Evolutionary conservation across 2,888 invertebrate genomes (phyloP), one percentile per base, ranked within the genome.

Genomic region (Diarsia dahlii): DNA sequence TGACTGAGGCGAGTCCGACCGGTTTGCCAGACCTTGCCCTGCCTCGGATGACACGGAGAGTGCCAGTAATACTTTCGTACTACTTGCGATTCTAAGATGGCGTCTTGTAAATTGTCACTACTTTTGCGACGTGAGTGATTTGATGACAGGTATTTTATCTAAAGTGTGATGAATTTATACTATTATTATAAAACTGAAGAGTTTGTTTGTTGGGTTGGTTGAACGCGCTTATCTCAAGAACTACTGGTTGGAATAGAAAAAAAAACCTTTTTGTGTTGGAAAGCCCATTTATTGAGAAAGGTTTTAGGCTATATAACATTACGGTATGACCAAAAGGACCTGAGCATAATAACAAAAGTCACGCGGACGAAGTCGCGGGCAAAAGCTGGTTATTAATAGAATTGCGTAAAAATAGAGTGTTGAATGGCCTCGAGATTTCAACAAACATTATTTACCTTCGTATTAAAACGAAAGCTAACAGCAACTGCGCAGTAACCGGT

Each of bases 11-110:
- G 28, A 60, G 72, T 69, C 18, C 23, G 64, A 87, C 87, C 84
- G 84, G 87, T 85, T 77, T 68, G 23, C 23, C 63, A 79, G 77
- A 81, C 84, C 87, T 87, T 84, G 87, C 72, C 66, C 78, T 74
- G 68, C 39, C 80, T 46, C 50, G 48, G 76, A 83, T 85, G 85
- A 87, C 83, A 85, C 81, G 67, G 82, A 85, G 79, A 85, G 82
- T 82, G 68, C 84, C 63, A 74, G 64, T 74, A 71, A 84, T 74
- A 84, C 84, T 84, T 78, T 84, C 82, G 48, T 66, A 60, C 81
- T 23, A 76, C 73, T 72, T 78, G 62, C 74, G 6, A 74, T 75
- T 63, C 20, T 3, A n/a, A 58, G 46, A 18, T 56, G 56, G 71
- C 84, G 74, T 83, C 45, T 81, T 83, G 67, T 13, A 64, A 28